These are phyloP conservation scores for Eubucco bourcierii DNA, from an alignment of 2,113 vertebrate species.

Conservation along the genomic window DNA sequence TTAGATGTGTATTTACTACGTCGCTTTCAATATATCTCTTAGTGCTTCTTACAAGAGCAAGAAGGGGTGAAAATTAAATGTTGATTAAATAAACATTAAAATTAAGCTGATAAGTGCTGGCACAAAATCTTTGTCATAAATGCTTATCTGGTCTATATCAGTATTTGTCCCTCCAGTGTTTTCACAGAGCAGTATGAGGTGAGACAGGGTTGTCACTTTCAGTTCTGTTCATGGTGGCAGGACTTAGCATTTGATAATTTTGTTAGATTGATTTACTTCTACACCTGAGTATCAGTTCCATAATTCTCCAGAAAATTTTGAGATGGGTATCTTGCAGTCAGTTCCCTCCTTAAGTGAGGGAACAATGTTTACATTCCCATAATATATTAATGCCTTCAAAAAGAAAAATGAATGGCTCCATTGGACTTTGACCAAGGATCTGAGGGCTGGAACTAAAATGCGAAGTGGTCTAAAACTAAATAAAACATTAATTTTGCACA, in stretches of 20 bases:
- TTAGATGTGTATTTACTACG: neutral
- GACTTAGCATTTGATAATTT: too few species aligned
- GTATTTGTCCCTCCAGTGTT: neutral
- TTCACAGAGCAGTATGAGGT: neutral
- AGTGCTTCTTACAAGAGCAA: neutral
- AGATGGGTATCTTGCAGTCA: neutral
- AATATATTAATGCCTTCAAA: neutral
- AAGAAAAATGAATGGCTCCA: neutral
- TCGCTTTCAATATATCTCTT: neutral
- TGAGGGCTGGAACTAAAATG: neutral
- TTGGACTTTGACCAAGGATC: neutral
- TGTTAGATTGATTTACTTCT: too few species aligned
- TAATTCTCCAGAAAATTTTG: neutral
- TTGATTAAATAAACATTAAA: neutral
- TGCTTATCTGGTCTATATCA: neutral
- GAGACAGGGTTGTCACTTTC: fast-evolving
- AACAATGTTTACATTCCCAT: neutral
- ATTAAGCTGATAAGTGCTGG: neutral
- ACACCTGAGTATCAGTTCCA: neutral
- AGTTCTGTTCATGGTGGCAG: neutral
- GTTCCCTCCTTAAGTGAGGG: neutral
- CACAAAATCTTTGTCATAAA: neutral
- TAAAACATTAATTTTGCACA: fast-evolving
- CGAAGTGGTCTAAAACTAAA: neutral
- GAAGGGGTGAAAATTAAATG: neutral